phyloP scores from a whole-genome alignment of 2,113 vertebrate genomes.

The Tympanuchus pallidicinctus region DNA sequence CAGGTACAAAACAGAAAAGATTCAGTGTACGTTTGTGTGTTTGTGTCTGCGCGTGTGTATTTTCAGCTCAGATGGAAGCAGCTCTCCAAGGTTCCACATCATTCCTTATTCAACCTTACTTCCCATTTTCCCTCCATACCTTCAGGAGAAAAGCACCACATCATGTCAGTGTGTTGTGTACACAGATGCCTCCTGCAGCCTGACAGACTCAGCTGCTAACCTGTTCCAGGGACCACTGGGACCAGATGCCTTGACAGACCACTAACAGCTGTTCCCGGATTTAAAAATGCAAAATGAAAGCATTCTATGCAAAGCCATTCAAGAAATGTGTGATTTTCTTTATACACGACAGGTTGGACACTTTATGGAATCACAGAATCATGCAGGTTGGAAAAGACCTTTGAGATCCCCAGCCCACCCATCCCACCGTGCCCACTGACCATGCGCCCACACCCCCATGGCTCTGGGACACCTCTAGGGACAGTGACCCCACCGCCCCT shows the following conservation, averaged over 20 bases:
- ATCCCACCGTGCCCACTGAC: too few relatives aligned
- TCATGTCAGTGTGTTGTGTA: neutral
- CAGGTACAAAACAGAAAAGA: constrained; percentile 4
- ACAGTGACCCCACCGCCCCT: too few relatives aligned
- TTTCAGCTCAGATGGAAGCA: constrained; percentile 14
- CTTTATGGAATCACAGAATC: neutral
- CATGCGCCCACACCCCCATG: too few relatives aligned
- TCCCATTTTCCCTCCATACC: neutral
- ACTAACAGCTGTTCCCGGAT: neutral
- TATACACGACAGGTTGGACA: accelerated
- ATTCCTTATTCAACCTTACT: constrained; percentile 56
- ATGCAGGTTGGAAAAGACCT: too few relatives aligned
- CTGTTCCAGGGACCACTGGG: neutral
- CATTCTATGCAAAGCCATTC: neutral
- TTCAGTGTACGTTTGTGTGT: neutral
- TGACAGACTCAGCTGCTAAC: neutral
- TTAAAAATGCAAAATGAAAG: neutral
- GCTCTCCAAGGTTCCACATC: constrained; percentile 26
- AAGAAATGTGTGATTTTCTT: neutral
- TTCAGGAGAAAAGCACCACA: neutral
- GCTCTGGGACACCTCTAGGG: too few relatives aligned
- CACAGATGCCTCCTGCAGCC: neutral
- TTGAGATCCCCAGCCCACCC: too few relatives aligned
- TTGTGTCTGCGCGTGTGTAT: neutral
- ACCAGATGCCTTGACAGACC: neutral